phyloP scores from a whole-genome alignment of 2,888 invertebrate genomes.

The Megamerina dolium region DNA sequence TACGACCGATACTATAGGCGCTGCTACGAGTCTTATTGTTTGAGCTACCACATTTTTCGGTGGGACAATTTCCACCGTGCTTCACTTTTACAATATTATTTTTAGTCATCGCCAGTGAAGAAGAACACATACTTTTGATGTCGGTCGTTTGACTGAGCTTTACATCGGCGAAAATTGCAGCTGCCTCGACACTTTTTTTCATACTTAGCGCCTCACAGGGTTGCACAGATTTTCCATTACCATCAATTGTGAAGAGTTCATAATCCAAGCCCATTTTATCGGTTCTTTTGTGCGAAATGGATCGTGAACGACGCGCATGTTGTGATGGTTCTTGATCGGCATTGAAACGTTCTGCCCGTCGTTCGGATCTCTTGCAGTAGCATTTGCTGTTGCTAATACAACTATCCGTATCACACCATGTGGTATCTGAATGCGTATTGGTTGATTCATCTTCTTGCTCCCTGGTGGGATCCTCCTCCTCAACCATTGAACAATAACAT shows the following conservation, averaged over 20 bases:
- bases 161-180: conserved; percentile 75
- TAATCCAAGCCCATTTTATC: conserved; percentile 72
- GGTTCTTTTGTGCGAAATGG: conserved; percentile 38
- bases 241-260: conserved; percentile 58
- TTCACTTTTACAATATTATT: conserved; percentile 1
- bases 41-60: conserved; percentile 23
- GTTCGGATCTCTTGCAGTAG: conserved; percentile 58
- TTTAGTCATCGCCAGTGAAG: conserved; percentile 10
- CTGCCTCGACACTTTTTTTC: conserved; percentile 84
- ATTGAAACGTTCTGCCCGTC: conserved; percentile 14
- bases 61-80: conserved; percentile 26
- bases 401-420: conserved; percentile 75
- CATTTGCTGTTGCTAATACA: conserved; percentile 84
- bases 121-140: conserved; percentile 52
- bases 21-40: conserved; percentile 35
- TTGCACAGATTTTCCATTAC: conserved; percentile 54
- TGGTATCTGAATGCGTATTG: conserved; percentile 46
- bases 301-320: conserved; percentile 33
- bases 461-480: conserved; percentile 36
- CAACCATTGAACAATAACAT: conserved; percentile 60
- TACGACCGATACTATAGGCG: conserved; percentile 35
- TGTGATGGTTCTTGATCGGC: conserved; percentile 12
- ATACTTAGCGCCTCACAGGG: conserved; percentile 71
- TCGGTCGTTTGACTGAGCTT: conserved; percentile 66
- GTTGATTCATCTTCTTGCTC: conserved; percentile 48